Evolutionary conservation across 1,140 invertebrate genomes (phyloP).

Genomic region (Tetragnatha versicolor): DNA sequence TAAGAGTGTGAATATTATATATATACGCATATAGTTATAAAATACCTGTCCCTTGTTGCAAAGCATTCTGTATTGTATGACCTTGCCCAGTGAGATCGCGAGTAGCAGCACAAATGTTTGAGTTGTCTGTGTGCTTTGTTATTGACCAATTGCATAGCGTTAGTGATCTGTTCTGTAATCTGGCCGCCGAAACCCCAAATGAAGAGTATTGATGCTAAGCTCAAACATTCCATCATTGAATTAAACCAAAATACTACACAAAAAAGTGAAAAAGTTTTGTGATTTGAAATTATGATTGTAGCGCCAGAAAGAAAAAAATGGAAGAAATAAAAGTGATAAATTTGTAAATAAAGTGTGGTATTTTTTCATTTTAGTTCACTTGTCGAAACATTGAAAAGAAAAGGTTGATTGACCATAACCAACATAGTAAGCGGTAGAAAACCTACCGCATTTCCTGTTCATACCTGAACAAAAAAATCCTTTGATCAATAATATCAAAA

Average conservation of each 20-base stretch:
- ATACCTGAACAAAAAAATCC: no score
- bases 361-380: not conserved
- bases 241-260: slow-evolving; percentile 29
- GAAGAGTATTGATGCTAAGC: slow-evolving; percentile 50
- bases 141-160: slow-evolving; percentile 36
- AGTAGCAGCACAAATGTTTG: slow-evolving; percentile 41
- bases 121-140: slow-evolving; percentile 51
- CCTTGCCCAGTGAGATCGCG: slow-evolving; percentile 15
- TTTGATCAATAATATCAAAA: no score
- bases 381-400: no score
- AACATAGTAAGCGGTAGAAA: no score
- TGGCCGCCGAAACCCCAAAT: slow-evolving; percentile 37
- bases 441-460: no score
- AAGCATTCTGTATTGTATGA: slow-evolving; percentile 29
- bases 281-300: slow-evolving; percentile 54
- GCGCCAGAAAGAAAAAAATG: slow-evolving; percentile 53
- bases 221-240: slow-evolving; percentile 40
- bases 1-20: slow-evolving; percentile 18
- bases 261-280: slow-evolving; percentile 40
- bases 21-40: slow-evolving; percentile 15
- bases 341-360: slow-evolving; percentile 34
- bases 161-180: slow-evolving; percentile 43
- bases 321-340: slow-evolving; percentile 57
- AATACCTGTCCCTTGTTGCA: slow-evolving; percentile 32
- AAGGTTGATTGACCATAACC: no score